These are phyloP conservation scores for Perdita meconis DNA, from an alignment of 2,888 invertebrate species.

Conservation along the genomic window DNA sequence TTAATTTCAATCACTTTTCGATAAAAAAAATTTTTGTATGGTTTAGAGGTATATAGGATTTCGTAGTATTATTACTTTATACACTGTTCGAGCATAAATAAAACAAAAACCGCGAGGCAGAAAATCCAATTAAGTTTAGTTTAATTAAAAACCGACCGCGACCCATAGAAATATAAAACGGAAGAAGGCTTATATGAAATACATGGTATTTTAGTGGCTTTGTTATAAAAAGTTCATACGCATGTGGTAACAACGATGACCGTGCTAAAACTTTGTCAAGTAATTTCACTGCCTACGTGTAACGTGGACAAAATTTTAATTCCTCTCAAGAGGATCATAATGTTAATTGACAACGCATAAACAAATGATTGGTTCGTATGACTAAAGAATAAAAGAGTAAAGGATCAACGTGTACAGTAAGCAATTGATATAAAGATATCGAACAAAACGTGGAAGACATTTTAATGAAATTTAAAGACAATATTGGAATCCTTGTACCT, in stretches of 20 bases:
- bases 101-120: neutral
- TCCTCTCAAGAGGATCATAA: neutral
- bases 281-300: neutral
- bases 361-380: neutral
- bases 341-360: neutral
- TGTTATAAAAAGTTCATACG: neutral
- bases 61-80: conserved; percentile 10
- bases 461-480: too few relatives aligned
- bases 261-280: neutral
- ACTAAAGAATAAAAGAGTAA: neutral
- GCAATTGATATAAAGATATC: too few relatives aligned
- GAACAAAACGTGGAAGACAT: too few relatives aligned
- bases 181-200: conserved; percentile 6
- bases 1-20: neutral
- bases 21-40: neutral
- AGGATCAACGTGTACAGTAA: neutral
- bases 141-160: conserved; percentile 38
- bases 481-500: too few relatives aligned
- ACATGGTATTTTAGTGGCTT: conserved; percentile 2
- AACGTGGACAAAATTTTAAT: neutral
- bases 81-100: conserved; percentile 9
- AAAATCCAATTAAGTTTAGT: conserved; percentile 44
- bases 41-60: neutral
- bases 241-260: neutral
- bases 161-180: neutral